Evolutionary conservation across 2,113 vertebrate genomes (phyloP).

Genomic region (Sciurus niger): DNA sequence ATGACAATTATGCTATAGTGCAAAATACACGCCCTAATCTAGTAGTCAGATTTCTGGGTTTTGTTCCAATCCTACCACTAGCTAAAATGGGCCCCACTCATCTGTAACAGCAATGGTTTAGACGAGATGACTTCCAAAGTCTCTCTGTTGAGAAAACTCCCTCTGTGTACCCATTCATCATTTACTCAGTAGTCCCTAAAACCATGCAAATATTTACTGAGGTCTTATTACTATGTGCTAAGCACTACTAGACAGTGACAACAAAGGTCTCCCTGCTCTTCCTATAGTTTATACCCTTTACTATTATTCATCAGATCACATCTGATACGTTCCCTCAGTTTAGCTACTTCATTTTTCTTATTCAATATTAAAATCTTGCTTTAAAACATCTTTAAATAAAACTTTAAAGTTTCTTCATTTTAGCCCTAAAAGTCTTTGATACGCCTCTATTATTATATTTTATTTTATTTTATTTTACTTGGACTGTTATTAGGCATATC

Average conservation of each 20-base stretch:
- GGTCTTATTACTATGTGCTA: neutral
- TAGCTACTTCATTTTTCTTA: neutral
- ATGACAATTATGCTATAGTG: neutral
- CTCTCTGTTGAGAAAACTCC: constrained; percentile 35
- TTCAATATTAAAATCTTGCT: neutral
- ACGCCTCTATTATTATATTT: constrained; percentile 16
- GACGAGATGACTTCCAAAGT: neutral
- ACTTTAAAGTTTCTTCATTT: constrained; percentile 9
- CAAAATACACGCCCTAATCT: constrained; percentile 17
- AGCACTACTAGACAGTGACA: neutral
- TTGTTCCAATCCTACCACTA: neutral
- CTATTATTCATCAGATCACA: neutral
- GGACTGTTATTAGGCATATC: neutral
- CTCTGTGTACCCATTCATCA: neutral
- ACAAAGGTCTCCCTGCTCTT: neutral
- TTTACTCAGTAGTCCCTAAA: neutral
- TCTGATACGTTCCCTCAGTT: neutral
- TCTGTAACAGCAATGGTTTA: constrained; percentile 1
- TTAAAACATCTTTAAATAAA: neutral
- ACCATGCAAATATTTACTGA: neutral
- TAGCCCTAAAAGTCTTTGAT: neutral
- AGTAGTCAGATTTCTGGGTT: neutral
- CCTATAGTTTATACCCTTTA: neutral
- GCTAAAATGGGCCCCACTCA: neutral
- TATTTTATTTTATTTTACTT: constrained; percentile 49